Base-by-base conservation (phyloP, 2,888 invertebrate species). In the Drosophila parthenogenetica region DNA sequence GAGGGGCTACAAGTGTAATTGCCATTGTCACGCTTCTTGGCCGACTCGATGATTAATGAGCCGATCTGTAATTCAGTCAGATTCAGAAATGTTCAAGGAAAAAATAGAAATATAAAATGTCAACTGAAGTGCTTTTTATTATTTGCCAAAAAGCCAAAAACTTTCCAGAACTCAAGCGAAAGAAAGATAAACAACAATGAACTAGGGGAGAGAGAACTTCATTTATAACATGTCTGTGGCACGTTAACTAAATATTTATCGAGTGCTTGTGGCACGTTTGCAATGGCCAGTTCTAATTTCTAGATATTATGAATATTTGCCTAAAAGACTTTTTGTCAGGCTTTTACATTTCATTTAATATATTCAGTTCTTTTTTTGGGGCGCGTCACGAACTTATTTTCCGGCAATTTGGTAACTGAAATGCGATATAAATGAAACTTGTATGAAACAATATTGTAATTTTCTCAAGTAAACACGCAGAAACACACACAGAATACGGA, bases 1-100 rank as follows among this genome's bases (percentile, higher is more conserved):
- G 97, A 97, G 87, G 99, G 98, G 91, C 96, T 95, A 94, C 98
- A 98, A 77, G 98, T 98, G 94, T 99, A 99, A 93, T 97, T 97
- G 90, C 97, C 92, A 81, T 91, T 91, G 89, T 92, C 92, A 78
- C 90, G 91, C 87, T 92, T 92, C 90, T 91, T 92, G 81, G 91
- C 91, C 77, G 91, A 91, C 88, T 92, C 92, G 87, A 92, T 92
- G 90, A 92, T 91, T 90, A 92, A 91, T 89, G 92, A 91, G 83
- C 92, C 92, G 87, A 92, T 92, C 92, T 92, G 88, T 58, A 80
- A 54, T 57, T 35, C 43, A 45, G 60, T 54, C 62, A 45, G 48
- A 50, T 46, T 49, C 14, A 42, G 40, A 53, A 35, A 60, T 51
- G 53, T 51, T 16, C 19, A 17, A 22, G 40, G 48, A 13, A 29